Percentiles rank a stretch among this genome's conserved stretches.
phyloP scores from a whole-genome alignment of 2,113 vertebrate species.

The Hemibagrus wyckioides region DNA sequence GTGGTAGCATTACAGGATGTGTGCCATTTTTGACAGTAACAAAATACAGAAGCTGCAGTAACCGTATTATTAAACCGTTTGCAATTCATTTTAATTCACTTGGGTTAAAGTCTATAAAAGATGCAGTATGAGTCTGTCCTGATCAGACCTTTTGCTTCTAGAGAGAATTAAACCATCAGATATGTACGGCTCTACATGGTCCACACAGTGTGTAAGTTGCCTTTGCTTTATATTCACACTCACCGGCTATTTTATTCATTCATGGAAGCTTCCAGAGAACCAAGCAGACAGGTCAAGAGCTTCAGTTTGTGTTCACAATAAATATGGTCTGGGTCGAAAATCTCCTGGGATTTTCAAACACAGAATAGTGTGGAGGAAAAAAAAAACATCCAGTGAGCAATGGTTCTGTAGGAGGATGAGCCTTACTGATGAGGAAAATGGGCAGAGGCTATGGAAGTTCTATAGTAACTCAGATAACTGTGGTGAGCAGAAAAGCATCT shows the following conservation, averaged over 20 bases:
- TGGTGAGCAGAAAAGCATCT: background rate
- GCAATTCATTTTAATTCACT: background rate
- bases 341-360: background rate
- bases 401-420: background rate
- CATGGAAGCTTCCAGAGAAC: background rate
- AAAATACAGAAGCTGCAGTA: background rate
- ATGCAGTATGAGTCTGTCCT: background rate
- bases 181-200: conserved; percentile 29
- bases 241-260: background rate
- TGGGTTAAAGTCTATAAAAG: background rate
- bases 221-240: background rate
- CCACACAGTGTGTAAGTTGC: conserved; percentile 9
- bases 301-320: background rate
- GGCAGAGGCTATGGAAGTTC: background rate
- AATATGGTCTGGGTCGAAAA: background rate
- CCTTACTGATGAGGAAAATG: background rate
- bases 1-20: background rate
- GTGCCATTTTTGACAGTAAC: background rate
- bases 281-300: background rate
- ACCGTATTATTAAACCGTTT: background rate
- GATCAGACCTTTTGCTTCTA: background rate
- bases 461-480: background rate
- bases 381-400: background rate
- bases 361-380: background rate
- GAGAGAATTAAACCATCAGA: background rate